These are phyloP conservation scores for Sprattus sprattus DNA, from an alignment of 2,113 vertebrate genomes.

Conservation along the genomic window DNA sequence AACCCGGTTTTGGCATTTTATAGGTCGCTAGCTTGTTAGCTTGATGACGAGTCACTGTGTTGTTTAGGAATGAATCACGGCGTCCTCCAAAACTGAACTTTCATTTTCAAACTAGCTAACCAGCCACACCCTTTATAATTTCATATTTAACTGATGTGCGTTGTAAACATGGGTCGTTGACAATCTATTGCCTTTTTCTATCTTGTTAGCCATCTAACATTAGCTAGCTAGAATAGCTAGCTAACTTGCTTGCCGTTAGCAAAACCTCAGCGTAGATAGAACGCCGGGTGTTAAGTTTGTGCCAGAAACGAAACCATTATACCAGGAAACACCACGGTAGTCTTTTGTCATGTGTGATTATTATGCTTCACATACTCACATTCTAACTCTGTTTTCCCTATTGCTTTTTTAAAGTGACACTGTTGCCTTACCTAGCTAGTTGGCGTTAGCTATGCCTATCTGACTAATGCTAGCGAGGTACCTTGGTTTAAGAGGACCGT, in stretches of 20 bases:
- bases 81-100: not conserved
- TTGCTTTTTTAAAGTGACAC: not conserved
- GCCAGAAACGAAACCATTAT: not conserved
- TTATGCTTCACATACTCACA: not conserved
- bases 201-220: not conserved
- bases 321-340: not conserved
- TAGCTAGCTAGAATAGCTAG: slow-evolving; percentile 19
- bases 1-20: slow-evolving; percentile 21
- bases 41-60: slow-evolving; percentile 14
- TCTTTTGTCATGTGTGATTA: not conserved
- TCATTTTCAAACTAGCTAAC: not conserved
- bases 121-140: not conserved
- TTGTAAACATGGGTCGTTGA: not conserved
- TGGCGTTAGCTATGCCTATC: not conserved
- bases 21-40: slow-evolving; percentile 15
- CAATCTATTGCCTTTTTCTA: not conserved
- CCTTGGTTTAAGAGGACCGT: not conserved
- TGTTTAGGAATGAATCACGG: not conserved
- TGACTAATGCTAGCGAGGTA: not conserved
- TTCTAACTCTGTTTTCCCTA: not conserved
- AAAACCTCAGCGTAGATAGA: not conserved
- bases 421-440: not conserved
- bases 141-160: not conserved
- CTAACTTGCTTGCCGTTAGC: slow-evolving; percentile 29
- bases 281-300: not conserved